These are phyloP conservation scores for Gadus macrocephalus DNA, from an alignment of 2,113 vertebrate species.

Conservation along the genomic window DNA sequence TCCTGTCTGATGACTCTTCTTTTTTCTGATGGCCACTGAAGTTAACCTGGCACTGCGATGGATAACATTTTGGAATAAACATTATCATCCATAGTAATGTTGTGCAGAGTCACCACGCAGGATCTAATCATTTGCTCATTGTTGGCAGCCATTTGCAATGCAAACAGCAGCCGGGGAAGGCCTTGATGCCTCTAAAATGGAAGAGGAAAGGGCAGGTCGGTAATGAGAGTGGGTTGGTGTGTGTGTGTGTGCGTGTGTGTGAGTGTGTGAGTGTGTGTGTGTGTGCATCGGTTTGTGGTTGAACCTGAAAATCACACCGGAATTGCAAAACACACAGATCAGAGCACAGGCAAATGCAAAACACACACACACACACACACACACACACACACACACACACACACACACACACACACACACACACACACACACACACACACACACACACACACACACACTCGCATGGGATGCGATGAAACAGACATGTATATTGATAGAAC, in stretches of 20 bases:
- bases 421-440: neutral
- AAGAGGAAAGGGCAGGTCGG: slow-evolving; percentile 52
- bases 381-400: slow-evolving; percentile 1
- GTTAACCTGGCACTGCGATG: slow-evolving; percentile 63
- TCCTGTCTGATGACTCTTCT: slow-evolving; percentile 21
- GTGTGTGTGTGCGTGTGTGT: neutral
- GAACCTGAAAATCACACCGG: slow-evolving; percentile 11
- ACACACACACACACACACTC: slow-evolving; percentile 20
- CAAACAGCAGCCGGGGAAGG: slow-evolving; percentile 53
- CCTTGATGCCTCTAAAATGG: slow-evolving; percentile 54
- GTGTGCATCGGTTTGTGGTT: slow-evolving; percentile 41
- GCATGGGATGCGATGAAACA: slow-evolving; percentile 43
- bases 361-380: slow-evolving; percentile 1
- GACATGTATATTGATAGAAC: slow-evolving; percentile 41
- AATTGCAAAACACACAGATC: slow-evolving; percentile 42
- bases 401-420: neutral
- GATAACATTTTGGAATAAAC: slow-evolving; percentile 62
- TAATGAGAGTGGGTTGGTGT: slow-evolving; percentile 50
- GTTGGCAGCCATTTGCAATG: slow-evolving; percentile 67
- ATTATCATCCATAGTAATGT: slow-evolving; percentile 61
- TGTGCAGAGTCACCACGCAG: slow-evolving; percentile 43
- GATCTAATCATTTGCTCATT: slow-evolving; percentile 69
- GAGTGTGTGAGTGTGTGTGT: slow-evolving; percentile 2
- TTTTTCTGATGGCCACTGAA: slow-evolving; percentile 30
- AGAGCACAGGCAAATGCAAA: slow-evolving; percentile 24